phyloP scores from a whole-genome alignment of 2,113 vertebrate genomes.

The Mesoclemmys tuberculata region DNA sequence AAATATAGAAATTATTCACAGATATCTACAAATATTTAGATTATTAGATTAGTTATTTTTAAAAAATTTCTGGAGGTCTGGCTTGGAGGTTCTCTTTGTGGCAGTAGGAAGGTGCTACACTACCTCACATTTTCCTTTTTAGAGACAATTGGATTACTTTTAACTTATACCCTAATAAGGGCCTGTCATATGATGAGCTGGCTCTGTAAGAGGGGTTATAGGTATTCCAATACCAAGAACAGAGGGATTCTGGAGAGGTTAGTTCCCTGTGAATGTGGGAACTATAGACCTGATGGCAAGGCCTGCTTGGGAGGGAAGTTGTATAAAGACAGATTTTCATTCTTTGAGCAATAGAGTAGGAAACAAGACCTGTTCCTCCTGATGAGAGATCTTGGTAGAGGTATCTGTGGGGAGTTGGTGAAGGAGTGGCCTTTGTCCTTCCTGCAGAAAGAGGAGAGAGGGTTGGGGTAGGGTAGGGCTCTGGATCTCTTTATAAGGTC shows the following conservation, averaged over 20 bases:
- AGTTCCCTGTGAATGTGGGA: background rate
- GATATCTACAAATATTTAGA: no score
- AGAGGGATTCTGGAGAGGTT: background rate
- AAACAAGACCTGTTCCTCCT: background rate
- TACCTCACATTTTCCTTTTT: background rate
- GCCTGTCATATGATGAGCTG: background rate
- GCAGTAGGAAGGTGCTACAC: background rate
- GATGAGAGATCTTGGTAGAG: background rate
- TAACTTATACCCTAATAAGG: background rate
- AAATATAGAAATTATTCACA: accelerated
- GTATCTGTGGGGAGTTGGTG: background rate
- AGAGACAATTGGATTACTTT: background rate
- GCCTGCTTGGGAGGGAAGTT: background rate
- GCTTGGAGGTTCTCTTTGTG: background rate
- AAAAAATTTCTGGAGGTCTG: background rate
- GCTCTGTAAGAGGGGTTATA: background rate
- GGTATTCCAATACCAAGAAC: background rate
- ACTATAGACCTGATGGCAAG: background rate
- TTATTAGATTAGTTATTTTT: background rate
- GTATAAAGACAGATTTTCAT: background rate
- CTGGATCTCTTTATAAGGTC: background rate
- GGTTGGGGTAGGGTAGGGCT: background rate
- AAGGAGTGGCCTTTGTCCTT: background rate
- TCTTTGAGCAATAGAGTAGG: background rate
- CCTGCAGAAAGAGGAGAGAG: background rate